Evolutionary conservation across 2,797 vertebrate genomes (phyloP), one percentile per base, ranked within the genome.

Genomic region (Urocyon cinereoargenteus): DNA sequence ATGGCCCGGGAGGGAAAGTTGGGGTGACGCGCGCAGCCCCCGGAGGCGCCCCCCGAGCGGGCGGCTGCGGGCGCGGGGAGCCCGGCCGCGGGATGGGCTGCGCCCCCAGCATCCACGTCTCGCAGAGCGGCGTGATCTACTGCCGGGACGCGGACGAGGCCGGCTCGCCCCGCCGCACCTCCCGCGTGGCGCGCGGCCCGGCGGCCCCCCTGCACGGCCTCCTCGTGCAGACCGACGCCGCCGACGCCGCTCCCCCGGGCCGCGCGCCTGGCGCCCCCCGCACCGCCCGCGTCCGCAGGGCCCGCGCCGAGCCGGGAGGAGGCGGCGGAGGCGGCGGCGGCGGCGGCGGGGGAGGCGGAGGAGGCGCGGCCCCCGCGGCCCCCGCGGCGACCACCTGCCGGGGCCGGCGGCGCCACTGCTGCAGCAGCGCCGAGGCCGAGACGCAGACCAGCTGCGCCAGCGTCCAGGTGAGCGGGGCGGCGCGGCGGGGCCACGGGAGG

Each of bases 121-220:
- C 99, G 98, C 99, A 99, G 99, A 99, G 99, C 99, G 99, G 99
- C 95, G 99, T 99, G 98, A 99, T 99, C 98, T 99, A 99, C 99
- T 99, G 99, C 99, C 99, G 99, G 79, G 99, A 99, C 99, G 99
- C 99, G 77, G 99, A 99, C 98, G 99, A 99, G 98, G 99, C 99
- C 98, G 99, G 98, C 98, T 99, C 99, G 57, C 99, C 99, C 31
- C 99, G 99, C 98, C 99, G 99, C 98, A 99, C 99, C 98, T 99
- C 99, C 98, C 98, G 99, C 98, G 98, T 99, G 99, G 99, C 99
- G 95, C 99, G 99, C 99, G 99, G 99, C 98, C 99, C 99, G 94
- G 99, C 99, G 59, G 98, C 99, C 98, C 99, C 99, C 95, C 98
- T 99, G 85, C 99, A 99, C 99, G 99, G 99, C 98, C 99, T 99